Base-by-base conservation (phyloP, 2,888 invertebrate species). In the Serripes groenlandicus region DNA sequence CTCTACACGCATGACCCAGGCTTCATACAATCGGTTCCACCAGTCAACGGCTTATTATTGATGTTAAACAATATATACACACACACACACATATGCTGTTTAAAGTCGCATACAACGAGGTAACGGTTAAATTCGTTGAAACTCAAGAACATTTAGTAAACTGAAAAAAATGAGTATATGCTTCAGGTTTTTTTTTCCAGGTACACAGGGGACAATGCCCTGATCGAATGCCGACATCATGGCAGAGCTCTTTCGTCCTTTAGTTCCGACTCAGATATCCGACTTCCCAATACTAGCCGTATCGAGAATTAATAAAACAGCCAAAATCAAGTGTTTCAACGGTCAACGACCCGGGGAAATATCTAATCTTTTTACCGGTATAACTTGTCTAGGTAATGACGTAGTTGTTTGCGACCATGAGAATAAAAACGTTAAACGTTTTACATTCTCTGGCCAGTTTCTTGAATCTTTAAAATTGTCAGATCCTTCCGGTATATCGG, bases 321-420 rank as follows among this genome's bases (percentile, higher is more conserved):
- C 66, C 1, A 75, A 52, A 35, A 34, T 75, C 0, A 64, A 62
- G 21, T 83, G 83, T 75, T 83, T 88, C 60, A 78, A 71, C 37
- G 88, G 83, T 0, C 69, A 70, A 42, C 71, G 82, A 30, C 79
- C 83, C 18, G 86, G 79, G 9, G 88, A 89, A 68, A 42, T 73
- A 11, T 54, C 74, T 18, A 88, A 88, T 68, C 75, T 89, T 18
- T 58, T 89, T 11, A 88, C 89, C 0, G 88, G 88, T 11, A 66
- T 89, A 23, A 64, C 82, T 0, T 78, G 75, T 34, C 64, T 83
- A 21, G 70, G 77, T 0, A 23, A 75, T 0, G 52, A 70, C n/a
- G 60, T 88, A 23, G 26, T 88, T 30, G 86, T 87, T 1, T 86
- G 83, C 21, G 89, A 89, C 64, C 88, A 88, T 62, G 89, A 88